These are phyloP conservation scores for Phragmatobia fuliginosa DNA, from an alignment of 2,888 invertebrate species.

Conservation along the genomic window DNA sequence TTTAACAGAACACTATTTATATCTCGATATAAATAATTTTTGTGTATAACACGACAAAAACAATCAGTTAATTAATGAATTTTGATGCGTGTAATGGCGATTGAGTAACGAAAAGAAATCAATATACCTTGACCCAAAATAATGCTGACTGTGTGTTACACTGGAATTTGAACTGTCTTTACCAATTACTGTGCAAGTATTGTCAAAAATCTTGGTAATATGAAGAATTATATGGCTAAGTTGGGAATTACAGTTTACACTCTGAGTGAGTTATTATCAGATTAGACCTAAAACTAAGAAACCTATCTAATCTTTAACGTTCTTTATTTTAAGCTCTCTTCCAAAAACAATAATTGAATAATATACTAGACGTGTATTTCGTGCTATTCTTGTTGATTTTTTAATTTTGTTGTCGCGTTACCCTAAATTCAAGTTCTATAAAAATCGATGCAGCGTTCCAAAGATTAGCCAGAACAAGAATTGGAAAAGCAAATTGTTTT, in stretches of 20 bases:
- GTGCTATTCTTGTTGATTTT: too few species aligned
- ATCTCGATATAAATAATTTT: neutral
- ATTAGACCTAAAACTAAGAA: too few species aligned
- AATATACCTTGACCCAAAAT: conserved; percentile 78
- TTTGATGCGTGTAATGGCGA: conserved; percentile 54
- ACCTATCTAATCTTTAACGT: neutral
- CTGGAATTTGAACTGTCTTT: conserved; percentile 47
- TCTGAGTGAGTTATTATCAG: too few species aligned
- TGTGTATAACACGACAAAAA: neutral
- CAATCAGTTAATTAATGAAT: conserved; percentile 22
- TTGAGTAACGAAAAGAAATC: conserved; percentile 63
- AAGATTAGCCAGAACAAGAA: too few species aligned
- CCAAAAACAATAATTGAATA: too few species aligned
- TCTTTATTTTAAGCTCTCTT: too few species aligned
- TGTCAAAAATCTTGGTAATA: conserved; percentile 25
- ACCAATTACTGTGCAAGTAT: conserved; percentile 21
- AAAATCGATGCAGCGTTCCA: too few species aligned
- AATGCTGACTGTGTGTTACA: conserved; percentile 59
- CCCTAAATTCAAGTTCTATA: too few species aligned
- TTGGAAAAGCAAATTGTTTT: too few species aligned
- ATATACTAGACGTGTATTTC: too few species aligned
- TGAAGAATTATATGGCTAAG: neutral
- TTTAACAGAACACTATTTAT: neutral
- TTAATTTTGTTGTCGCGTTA: too few species aligned
- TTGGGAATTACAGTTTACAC: neutral